phyloP scores from a whole-genome alignment of 2,113 vertebrate genomes.

The Mesocricetus auratus region DNA sequence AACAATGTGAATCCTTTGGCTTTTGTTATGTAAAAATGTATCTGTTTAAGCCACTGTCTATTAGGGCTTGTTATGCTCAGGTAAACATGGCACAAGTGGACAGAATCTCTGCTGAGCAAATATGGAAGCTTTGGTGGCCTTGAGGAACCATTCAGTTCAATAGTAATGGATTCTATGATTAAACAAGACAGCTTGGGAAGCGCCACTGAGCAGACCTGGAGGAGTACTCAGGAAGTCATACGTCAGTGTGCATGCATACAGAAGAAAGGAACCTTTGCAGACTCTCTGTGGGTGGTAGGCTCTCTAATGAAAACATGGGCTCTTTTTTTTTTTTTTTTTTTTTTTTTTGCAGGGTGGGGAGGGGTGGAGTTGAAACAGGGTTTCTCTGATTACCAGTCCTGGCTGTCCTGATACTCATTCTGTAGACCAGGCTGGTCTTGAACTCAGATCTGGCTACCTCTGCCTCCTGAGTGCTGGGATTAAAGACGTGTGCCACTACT shows the following conservation, averaged over 20 bases:
- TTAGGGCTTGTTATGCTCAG: background rate
- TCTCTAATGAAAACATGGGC: background rate
- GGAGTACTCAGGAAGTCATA: background rate
- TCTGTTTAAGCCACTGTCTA: background rate
- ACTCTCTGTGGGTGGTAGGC: background rate
- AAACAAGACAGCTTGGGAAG: background rate
- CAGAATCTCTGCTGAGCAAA: background rate
- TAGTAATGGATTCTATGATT: background rate
- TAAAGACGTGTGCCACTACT: no score
- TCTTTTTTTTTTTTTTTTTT: background rate
- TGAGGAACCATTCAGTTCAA: background rate
- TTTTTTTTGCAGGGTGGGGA: no score
- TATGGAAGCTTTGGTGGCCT: accelerated
- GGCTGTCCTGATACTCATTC: no score
- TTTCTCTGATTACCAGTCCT: no score
- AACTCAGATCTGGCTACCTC: no score
- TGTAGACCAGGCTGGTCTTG: no score
- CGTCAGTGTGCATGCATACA: background rate
- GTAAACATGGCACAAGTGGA: background rate
- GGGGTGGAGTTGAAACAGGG: no score
- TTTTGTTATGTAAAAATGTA: background rate
- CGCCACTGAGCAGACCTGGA: background rate
- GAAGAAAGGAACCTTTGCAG: background rate
- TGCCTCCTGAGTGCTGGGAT: no score
- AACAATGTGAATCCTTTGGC: background rate